Percentiles rank a stretch among this genome's conserved stretches.
phyloP scores from a whole-genome alignment of 2,797 vertebrate species.

The Arctocebus calabarensis region DNA sequence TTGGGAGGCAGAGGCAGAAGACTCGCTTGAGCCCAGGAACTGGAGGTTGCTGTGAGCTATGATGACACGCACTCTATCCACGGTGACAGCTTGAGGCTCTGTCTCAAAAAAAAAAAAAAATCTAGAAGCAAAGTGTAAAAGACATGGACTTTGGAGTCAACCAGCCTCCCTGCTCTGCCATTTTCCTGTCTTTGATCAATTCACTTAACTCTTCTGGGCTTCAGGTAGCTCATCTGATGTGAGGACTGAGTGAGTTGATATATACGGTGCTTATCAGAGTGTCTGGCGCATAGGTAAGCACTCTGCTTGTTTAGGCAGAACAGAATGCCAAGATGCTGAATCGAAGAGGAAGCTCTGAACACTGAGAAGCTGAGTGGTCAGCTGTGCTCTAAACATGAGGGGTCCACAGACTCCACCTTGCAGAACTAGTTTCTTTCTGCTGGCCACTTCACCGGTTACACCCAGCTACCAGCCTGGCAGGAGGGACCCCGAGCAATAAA shows the following conservation, averaged over 20 bases:
- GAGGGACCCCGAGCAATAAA: neutral
- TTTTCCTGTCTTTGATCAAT: neutral
- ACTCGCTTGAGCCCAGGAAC: too few species aligned
- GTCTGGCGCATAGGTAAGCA: neutral
- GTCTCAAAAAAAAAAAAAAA: too few species aligned
- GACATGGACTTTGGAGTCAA: neutral
- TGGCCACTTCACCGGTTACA: neutral
- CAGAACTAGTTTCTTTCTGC: neutral
- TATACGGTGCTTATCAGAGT: neutral
- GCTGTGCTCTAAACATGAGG: neutral
- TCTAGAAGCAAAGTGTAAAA: neutral
- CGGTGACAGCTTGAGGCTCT: too few species aligned
- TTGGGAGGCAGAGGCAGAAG: too few species aligned
- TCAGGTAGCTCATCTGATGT: neutral
- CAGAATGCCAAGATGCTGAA: neutral
- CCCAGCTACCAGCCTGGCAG: neutral
- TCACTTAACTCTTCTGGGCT: neutral
- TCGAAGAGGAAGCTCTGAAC: neutral
- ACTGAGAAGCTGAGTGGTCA: neutral
- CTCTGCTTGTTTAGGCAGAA: neutral
- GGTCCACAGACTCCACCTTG: neutral
- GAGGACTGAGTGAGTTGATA: neutral
- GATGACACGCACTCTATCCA: too few species aligned
- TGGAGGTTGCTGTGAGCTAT: too few species aligned
- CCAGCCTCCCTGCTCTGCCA: neutral